Evolutionary conservation across 2,888 invertebrate genomes (phyloP).

Genomic region (Tetropium fuscum): DNA sequence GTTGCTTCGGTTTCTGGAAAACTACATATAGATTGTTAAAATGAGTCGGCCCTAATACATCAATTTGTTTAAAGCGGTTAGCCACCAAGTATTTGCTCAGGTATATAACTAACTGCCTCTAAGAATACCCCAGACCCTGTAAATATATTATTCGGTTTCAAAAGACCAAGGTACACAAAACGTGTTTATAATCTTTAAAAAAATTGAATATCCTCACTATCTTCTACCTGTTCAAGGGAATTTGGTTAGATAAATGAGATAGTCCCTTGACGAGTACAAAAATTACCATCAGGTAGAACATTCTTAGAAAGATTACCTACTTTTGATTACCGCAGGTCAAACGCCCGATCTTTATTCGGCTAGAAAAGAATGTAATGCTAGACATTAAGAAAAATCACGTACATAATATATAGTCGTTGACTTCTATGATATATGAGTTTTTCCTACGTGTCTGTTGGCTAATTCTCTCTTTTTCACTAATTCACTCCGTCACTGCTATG

Average conservation of each 20-base stretch:
- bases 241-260: constrained; percentile 1
- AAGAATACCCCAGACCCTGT: not conserved
- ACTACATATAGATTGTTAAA: too few species aligned
- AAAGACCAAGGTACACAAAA: not conserved
- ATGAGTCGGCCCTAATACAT: too few species aligned
- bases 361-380: constrained; percentile 5
- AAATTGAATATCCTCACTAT: constrained; percentile 23
- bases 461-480: not conserved
- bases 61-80: not conserved
- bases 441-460: constrained; percentile 4
- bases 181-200: constrained; percentile 24
- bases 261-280: constrained; percentile 18
- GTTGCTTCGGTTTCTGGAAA: too few species aligned
- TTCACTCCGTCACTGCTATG: not conserved
- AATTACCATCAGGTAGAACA: constrained; percentile 31
- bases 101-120: not conserved
- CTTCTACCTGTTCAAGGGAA: constrained; percentile 13
- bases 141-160: not conserved
- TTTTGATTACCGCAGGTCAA: constrained; percentile 36
- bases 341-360: constrained; percentile 8
- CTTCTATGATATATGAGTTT: constrained; percentile 4
- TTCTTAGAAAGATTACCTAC: constrained; percentile 39
- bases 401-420: not conserved
- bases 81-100: not conserved
- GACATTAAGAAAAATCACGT: constrained; percentile 9